Conservation (phyloP, 2,888 invertebrate species). For the Anoncus sp. region DNA sequence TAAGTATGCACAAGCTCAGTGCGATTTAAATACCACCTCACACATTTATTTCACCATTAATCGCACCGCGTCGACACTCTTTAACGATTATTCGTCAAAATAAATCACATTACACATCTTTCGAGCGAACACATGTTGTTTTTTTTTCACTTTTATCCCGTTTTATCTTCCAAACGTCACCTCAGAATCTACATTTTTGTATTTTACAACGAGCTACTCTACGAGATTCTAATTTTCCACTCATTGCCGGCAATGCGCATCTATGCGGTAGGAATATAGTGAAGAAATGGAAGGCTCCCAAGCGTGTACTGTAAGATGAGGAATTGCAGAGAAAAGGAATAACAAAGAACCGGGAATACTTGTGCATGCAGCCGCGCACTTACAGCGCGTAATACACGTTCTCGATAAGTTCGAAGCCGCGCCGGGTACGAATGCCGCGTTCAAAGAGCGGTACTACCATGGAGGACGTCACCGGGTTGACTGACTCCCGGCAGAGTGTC, state of each 20-base stretch:
- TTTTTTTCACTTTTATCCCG: constrained; percentile 24
- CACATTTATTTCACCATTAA: constrained; percentile 4
- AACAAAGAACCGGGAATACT: background rate
- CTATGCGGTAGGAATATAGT: too few relatives aligned
- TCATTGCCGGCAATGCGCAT: background rate
- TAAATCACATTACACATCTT: constrained; percentile 21
- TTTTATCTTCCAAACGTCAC: constrained; percentile 6
- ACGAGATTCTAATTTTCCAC: background rate
- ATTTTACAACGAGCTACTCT: background rate
- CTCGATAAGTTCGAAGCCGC: constrained; percentile 9
- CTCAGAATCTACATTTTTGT: constrained; percentile 18
- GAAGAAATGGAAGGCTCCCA: too few relatives aligned
- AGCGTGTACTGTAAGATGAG: background rate
- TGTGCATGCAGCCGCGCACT: constrained; percentile 53
- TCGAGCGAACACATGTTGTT: constrained; percentile 27
- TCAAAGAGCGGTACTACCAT: constrained; percentile 64
- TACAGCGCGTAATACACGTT: constrained; percentile 37
- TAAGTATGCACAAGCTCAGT: background rate
- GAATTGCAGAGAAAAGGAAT: background rate
- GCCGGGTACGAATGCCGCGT: constrained; percentile 52
- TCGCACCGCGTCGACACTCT: background rate
- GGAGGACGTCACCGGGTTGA: constrained; percentile 81
- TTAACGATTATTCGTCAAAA: constrained; percentile 3
- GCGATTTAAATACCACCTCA: background rate
- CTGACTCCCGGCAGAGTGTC: constrained; percentile 80